phyloP scores from a whole-genome alignment of 2,797 vertebrate genomes.

The Delichon dasypus region DNA sequence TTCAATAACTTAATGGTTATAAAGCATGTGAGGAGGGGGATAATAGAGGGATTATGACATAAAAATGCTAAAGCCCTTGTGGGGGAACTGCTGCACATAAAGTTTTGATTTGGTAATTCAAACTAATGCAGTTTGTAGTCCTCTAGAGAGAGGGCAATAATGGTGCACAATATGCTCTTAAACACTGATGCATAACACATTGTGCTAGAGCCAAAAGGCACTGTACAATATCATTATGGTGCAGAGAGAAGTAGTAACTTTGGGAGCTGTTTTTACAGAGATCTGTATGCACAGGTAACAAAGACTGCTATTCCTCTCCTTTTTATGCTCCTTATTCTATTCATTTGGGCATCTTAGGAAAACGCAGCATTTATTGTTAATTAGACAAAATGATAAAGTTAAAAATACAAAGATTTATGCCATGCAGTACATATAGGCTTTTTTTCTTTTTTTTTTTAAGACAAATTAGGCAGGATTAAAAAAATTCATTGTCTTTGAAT shows the following conservation, averaged over 20 bases:
- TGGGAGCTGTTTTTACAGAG: conserved; percentile 69
- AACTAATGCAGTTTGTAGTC: conserved; percentile 85
- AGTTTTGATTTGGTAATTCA: conserved; percentile 87
- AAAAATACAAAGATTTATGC: background rate
- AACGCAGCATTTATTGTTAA: background rate
- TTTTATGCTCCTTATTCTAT: background rate
- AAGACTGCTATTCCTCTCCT: background rate
- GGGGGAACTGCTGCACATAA: conserved; percentile 79
- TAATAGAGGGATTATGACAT: conserved; percentile 84
- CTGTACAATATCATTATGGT: conserved; percentile 81
- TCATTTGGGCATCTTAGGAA: background rate
- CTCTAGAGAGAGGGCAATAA: conserved; percentile 84
- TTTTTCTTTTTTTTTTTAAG: background rate
- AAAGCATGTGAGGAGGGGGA: conserved; percentile 78
- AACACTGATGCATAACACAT: conserved; percentile 86
- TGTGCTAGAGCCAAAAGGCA: conserved; percentile 82
- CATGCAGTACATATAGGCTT: background rate
- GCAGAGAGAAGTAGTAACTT: conserved; percentile 76
- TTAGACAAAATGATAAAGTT: background rate
- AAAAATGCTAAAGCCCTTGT: conserved; percentile 84
- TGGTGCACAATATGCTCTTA: conserved; percentile 84
- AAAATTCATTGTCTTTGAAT: background rate
- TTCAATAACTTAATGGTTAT: conserved; percentile 86
- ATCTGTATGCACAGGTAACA: conserved; percentile 20
- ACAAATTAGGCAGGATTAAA: background rate